Base-by-base conservation (phyloP, 2,888 invertebrate genomes). In the Pandemis cinnamomeana region DNA sequence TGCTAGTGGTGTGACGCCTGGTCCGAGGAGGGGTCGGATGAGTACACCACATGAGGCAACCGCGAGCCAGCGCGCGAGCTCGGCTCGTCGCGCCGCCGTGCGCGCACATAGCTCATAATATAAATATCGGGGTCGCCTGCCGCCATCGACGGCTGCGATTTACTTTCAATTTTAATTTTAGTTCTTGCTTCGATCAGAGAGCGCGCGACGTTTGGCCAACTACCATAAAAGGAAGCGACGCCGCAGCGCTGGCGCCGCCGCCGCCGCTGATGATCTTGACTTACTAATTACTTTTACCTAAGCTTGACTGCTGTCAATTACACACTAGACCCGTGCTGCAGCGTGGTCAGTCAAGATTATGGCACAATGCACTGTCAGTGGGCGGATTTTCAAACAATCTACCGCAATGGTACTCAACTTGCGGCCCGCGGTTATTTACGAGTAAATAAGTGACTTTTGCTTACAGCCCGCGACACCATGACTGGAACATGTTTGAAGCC, bases 111-210 rank as follows among this genome's bases (percentile, higher is more conserved):
- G 61, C 71, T 53, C 67, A 51, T 67, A 71, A 36, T 67, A 53
- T 72, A 67, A 72, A 62, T 62, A 68, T 62, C 48, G 67, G 68
- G 72, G 55, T 55, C 67, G 72, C 11, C 62, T 58, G 67, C 67
- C 66, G 60, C 48, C 72, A 72, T 72, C 72, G 72, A 72, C 55
- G 60, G 41, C 62, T 68, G 72, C 62, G 72, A 72, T 72, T 68
- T 63, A 72, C 67, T 72, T 63, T 62, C 61, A 44, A 41, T 36
- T 66, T 46, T 72, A 72, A 72, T 68, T 63, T n/a, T 72, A 72
- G 62, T 67, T 53, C 67, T 27, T 27, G 61, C 44, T 68, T 55
- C 72, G 67, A 48, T 53, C 64, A n/a, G 53, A 7, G 53, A 6
- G 51, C 3, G 58, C 58, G 58, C 20, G 58, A 20, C 27, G 58